Evolutionary conservation across 2,113 vertebrate species (phyloP).

Genomic region (Delphinus delphis): DNA sequence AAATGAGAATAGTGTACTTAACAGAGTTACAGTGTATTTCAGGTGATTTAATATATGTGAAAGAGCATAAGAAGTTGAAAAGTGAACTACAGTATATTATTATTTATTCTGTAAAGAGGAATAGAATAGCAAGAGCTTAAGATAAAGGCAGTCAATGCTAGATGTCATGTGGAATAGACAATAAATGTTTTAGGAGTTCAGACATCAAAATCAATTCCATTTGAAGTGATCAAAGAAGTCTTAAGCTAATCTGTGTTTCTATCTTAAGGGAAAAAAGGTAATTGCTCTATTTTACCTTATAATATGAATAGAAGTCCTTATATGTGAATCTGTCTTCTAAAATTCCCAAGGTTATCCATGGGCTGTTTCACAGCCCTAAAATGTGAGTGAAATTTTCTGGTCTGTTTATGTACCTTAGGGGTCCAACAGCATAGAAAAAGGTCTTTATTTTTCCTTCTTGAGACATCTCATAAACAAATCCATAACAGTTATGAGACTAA

Average conservation of each 20-base stretch:
- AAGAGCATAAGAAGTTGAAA: background rate
- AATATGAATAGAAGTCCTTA: constrained; percentile 31
- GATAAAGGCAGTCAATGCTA: background rate
- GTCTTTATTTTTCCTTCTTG: background rate
- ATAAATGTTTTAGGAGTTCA: constrained; percentile 17
- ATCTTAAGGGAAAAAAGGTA: constrained; percentile 35
- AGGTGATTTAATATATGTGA: background rate
- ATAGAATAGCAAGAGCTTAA: background rate
- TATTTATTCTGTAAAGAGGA: background rate
- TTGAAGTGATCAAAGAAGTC: constrained; percentile 45
- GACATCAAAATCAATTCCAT: constrained; percentile 44
- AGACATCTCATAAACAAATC: constrained; percentile 22
- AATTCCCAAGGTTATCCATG: background rate
- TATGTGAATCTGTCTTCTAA: constrained; percentile 16
- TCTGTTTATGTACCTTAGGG: background rate
- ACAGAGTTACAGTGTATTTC: background rate
- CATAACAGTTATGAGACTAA: constrained; percentile 24
- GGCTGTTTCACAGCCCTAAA: background rate
- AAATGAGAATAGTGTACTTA: background rate
- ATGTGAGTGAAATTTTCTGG: constrained; percentile 36
- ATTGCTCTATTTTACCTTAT: constrained; percentile 43
- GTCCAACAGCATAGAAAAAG: background rate
- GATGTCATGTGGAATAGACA: background rate
- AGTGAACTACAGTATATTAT: background rate
- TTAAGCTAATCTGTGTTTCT: background rate